Percentiles rank a stretch among this genome's conserved stretches.
These are phyloP conservation scores for Eupithecia dodoneata DNA, from an alignment of 2,888 invertebrate genomes.

Conservation along the genomic window DNA sequence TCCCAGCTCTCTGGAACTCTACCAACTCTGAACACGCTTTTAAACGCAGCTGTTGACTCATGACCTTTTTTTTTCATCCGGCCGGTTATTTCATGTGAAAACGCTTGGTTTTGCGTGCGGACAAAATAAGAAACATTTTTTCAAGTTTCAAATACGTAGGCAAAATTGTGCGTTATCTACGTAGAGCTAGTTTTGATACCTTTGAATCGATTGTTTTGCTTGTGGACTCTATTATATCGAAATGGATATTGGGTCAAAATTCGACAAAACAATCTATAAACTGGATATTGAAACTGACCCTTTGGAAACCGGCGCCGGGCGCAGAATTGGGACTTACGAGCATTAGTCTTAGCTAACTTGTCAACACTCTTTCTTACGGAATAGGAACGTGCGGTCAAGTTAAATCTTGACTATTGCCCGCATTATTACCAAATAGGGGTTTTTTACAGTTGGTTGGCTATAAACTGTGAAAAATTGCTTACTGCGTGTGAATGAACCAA, in stretches of 20 bases:
- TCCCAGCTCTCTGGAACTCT: constrained; percentile 66
- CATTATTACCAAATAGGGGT: not conserved
- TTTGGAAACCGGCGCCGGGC: not conserved
- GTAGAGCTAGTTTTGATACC: not conserved
- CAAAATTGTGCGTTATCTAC: not conserved
- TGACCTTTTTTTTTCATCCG: not conserved
- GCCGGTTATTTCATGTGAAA: not conserved
- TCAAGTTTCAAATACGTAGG: not conserved
- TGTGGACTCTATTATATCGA: not conserved
- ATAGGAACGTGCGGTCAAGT: not conserved
- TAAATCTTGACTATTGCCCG: not conserved
- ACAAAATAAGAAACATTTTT: not conserved
- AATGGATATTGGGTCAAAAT: not conserved
- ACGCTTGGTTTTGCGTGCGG: not conserved
- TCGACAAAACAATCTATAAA: not conserved
- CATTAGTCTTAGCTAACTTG: not conserved
- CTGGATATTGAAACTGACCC: not conserved
- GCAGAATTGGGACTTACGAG: not conserved
- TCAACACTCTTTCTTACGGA: not conserved
- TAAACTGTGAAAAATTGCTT: not conserved
- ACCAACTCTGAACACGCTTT: constrained; percentile 63
- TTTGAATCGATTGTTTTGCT: not conserved
- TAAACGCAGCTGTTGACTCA: constrained; percentile 19
- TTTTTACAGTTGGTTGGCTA: not conserved
- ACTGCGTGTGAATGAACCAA: not conserved